Evolutionary conservation across 2,888 invertebrate species (phyloP).

Genomic region (Pardosa pseudoannulata): DNA sequence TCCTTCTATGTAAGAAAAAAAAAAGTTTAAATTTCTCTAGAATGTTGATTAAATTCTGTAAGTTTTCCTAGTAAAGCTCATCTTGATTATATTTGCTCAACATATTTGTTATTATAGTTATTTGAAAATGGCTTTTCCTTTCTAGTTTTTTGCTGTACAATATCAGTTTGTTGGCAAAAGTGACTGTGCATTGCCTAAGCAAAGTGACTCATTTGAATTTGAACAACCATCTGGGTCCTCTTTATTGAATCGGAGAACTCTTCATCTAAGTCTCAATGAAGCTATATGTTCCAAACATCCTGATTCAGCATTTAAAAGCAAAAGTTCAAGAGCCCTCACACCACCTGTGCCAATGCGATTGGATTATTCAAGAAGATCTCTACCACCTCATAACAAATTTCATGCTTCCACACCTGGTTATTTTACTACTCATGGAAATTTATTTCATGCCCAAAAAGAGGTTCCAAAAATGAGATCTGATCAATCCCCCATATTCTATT

Average conservation of each 20-base stretch:
- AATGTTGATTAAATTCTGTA: no score
- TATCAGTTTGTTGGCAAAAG: slow-evolving; percentile 1
- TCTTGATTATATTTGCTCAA: no score
- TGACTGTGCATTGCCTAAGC: slow-evolving; percentile 26
- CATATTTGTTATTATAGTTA: no score
- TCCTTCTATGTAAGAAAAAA: no score
- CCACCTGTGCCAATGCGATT: slow-evolving; percentile 62
- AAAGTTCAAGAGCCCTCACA: slow-evolving; percentile 50
- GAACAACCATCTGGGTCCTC: slow-evolving; percentile 68
- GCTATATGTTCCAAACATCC: slow-evolving; percentile 73
- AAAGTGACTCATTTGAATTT: slow-evolving; percentile 70
- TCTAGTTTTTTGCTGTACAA: neutral
- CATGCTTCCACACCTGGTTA: slow-evolving; percentile 61
- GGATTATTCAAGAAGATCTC: slow-evolving; percentile 66
- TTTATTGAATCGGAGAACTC: slow-evolving; percentile 33
- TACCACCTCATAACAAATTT: slow-evolving; percentile 61
- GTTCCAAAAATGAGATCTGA: slow-evolving; percentile 30
- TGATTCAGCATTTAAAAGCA: slow-evolving; percentile 46
- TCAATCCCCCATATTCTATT: slow-evolving; percentile 28
- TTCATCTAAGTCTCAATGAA: slow-evolving; percentile 61
- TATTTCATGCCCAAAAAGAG: slow-evolving; percentile 17
- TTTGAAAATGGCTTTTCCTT: neutral
- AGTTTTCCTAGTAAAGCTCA: no score
- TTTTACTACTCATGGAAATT: slow-evolving; percentile 35
- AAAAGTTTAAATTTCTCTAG: no score